Percentiles rank a stretch among this genome's conserved stretches.
phyloP scores from a whole-genome alignment of 2,797 vertebrate genomes.

The Pristis pectinata region DNA sequence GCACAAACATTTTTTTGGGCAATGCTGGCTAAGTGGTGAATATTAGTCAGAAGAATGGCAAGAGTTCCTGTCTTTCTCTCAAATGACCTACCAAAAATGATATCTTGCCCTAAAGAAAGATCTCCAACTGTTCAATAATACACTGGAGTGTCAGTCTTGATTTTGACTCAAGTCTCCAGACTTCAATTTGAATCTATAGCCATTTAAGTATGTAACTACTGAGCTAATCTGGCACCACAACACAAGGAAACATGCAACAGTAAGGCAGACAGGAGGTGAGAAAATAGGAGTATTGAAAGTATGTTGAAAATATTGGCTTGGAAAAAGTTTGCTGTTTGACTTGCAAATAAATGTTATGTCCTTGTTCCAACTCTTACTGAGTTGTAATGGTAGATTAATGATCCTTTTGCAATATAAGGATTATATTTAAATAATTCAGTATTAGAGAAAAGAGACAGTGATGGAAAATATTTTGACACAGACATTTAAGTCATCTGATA shows the following conservation, averaged over 20 bases:
- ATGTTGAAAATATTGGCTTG: background rate
- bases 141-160: background rate
- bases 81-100: background rate
- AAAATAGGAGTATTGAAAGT: background rate
- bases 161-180: background rate
- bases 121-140: background rate
- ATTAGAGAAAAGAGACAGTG: background rate
- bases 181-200: background rate
- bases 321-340: background rate
- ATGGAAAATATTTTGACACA: background rate
- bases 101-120: background rate
- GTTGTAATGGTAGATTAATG: background rate
- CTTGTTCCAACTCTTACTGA: background rate
- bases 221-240: background rate
- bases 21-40: background rate
- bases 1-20: background rate
- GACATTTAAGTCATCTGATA: background rate
- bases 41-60: background rate
- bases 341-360: background rate
- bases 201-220: background rate
- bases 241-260: background rate
- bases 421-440: background rate
- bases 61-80: background rate
- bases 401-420: background rate
- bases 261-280: background rate